Percentiles rank a stretch among this genome's conserved stretches.
Conservation (phyloP, 2,888 invertebrate species). For the Ochropleura leucogaster region DNA sequence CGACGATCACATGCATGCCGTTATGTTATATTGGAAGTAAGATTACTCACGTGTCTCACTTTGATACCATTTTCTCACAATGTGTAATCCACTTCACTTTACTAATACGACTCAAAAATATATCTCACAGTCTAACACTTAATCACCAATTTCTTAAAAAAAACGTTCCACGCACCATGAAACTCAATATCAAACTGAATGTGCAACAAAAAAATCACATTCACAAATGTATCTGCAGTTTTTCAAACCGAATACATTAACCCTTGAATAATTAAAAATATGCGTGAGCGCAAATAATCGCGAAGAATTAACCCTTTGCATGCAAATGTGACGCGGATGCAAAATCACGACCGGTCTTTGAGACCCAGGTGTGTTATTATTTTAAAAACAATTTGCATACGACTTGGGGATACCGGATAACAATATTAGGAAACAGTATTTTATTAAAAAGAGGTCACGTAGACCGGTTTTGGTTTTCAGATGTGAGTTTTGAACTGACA, state of each 20-base stretch:
- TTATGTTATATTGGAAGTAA: background rate
- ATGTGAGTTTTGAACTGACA: conserved; percentile 8
- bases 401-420: conserved; percentile 65
- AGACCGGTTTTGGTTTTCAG: conserved; percentile 33
- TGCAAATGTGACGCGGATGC: conserved; percentile 85
- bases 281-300: conserved; percentile 89
- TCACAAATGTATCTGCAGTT: conserved; percentile 78
- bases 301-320: conserved; percentile 89
- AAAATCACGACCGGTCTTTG: conserved; percentile 83
- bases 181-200: conserved; percentile 82
- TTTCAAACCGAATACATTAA: conserved; percentile 86
- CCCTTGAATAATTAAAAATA: conserved; percentile 91
- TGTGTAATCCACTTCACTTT: background rate
- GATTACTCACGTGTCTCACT: conserved; percentile 18
- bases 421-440: conserved; percentile 52
- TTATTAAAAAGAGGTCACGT: conserved; percentile 61
- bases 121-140: background rate
- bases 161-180: conserved; percentile 76
- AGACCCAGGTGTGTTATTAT: conserved; percentile 85
- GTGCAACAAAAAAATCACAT: conserved; percentile 76
- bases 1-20: no score
- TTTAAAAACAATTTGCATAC: conserved; percentile 74
- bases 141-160: conserved; percentile 14
- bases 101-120: background rate
- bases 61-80: conserved; percentile 1